Evolutionary conservation across 2,888 invertebrate species (phyloP), one percentile per base, ranked within the genome.

Genomic region (Arctia plantaginis): DNA sequence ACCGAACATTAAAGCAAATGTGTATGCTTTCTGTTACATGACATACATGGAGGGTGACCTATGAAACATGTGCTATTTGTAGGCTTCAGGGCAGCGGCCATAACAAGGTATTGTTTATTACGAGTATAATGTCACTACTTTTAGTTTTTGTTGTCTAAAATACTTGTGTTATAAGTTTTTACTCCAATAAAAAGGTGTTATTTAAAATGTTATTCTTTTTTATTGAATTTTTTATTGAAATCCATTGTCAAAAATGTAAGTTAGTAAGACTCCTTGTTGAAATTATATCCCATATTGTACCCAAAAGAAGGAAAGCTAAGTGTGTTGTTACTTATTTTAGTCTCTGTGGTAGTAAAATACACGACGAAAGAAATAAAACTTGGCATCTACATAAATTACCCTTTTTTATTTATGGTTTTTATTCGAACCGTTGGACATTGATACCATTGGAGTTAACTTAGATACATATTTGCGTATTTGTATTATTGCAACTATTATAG

Each of bases 331-430:
- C 30, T 20, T 27, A 23, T 62, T 70, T 44, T 30, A 62, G 20
- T 12, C 41, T 41, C 27, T 41, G 20, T 62, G 35, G 18, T 41
- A 18, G 41, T 69, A 39, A 69, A 41, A 41, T 41, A 69, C 20
- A 55, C n/a, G 62, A 62, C 23, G 15, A 62, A 23, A 62, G n/a
- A 41, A 12, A 62, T 41, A 41, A 41, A 62, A 62, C 59, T n/a
- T 12, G 69, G 41, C 62, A 44, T 70, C 62, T 30, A 62, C 55
- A 62, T 70, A 70, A 70, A 70, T 27, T 41, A 70, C 35, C 10
- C 3, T n/a, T 69, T 27, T 30, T 30, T 41, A 20, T 62, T 41
- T 47, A 20, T 20, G 13, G 20, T 13, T 27, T 70, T 41, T 41
- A 30, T 62, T 41, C 30, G 30, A n/a, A 41, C 30, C 41, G 35